Percentiles rank a stretch among this genome's conserved stretches.
phyloP scores from a whole-genome alignment of 2,797 vertebrate species.

The Eremophila alpestris region DNA sequence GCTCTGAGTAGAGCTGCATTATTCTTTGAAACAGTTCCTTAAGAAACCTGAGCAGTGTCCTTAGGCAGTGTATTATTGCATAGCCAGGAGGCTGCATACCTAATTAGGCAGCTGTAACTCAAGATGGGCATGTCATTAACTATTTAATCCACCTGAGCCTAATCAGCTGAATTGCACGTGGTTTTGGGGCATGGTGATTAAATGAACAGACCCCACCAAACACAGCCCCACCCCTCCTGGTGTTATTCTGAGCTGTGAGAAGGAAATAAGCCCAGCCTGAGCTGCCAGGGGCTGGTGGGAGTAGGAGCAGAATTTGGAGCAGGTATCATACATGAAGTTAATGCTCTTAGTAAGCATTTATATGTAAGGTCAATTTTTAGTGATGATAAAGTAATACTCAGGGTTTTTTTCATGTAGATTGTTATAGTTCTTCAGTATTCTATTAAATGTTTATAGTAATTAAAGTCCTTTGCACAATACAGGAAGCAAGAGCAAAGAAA shows the following conservation, averaged over 20 bases:
- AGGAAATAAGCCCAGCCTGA: accelerated
- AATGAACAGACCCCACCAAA: not conserved
- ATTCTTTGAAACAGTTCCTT: not conserved
- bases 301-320: not conserved
- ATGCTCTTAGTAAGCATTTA: not conserved
- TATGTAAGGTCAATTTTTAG: not conserved
- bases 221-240: not conserved
- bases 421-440: not conserved
- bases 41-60: not conserved
- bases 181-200: not conserved
- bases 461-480: not conserved
- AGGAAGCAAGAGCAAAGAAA: not conserved
- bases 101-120: not conserved
- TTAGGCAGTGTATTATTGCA: not conserved
- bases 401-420: not conserved
- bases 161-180: not conserved
- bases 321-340: not conserved
- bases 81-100: not conserved
- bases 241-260: not conserved
- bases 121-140: not conserved
- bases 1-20: not conserved
- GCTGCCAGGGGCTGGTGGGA: not conserved
- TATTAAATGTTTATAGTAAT: not conserved
- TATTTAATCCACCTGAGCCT: not conserved
- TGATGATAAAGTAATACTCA: not conserved